phyloP scores from a whole-genome alignment of 2,797 vertebrate genomes.

The Tarsius wallacei region DNA sequence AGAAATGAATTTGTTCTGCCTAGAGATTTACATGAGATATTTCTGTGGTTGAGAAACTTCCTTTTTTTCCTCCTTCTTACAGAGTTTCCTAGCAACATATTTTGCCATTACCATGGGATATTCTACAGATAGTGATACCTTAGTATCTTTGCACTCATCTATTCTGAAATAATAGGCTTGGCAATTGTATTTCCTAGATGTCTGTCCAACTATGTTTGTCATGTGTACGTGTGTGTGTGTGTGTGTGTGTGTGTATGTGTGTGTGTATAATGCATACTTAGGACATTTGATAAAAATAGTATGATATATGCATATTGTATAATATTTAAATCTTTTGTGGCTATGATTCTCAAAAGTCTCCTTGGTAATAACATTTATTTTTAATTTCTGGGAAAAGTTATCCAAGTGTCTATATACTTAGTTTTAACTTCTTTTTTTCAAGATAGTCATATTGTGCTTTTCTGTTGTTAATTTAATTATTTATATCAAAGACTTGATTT shows the following conservation, averaged over 20 bases:
- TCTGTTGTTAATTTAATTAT: neutral
- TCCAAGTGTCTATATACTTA: neutral
- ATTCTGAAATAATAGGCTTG: constrained; percentile 32
- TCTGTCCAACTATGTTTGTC: neutral
- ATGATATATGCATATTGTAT: neutral
- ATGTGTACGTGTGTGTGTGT: neutral
- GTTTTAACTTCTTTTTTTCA: neutral
- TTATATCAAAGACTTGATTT: neutral
- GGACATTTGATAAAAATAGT: constrained; percentile 40
- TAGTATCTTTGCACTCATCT: constrained; percentile 57
- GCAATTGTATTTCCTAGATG: neutral
- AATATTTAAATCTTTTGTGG: constrained; percentile 53
- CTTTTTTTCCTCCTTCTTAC: neutral
- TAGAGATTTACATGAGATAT: constrained; percentile 62
- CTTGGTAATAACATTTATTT: constrained; percentile 36
- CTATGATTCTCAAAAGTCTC: constrained; percentile 36
- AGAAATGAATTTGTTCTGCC: constrained; percentile 70
- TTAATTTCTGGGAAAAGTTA: constrained; percentile 65
- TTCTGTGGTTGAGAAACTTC: constrained; percentile 54
- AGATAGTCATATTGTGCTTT: neutral
- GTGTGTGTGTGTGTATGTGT: neutral
- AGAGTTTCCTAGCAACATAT: constrained; percentile 70
- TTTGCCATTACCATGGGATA: neutral
- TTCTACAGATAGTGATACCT: neutral
- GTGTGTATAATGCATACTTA: constrained; percentile 45